Evolutionary conservation across 2,797 vertebrate species (phyloP).

Genomic region (Tauraco hartlaubi): DNA sequence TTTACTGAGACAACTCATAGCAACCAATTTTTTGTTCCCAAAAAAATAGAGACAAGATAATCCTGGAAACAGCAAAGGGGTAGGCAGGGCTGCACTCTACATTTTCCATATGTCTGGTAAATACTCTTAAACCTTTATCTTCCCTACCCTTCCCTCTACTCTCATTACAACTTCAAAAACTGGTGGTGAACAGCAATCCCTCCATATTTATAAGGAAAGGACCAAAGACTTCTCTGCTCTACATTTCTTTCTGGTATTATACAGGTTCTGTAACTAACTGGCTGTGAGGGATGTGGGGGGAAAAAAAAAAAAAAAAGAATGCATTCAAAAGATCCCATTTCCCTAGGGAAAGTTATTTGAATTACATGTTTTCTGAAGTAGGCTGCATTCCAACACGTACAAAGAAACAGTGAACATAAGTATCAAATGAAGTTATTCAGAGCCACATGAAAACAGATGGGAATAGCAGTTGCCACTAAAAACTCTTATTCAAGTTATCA

Average conservation of each 20-base stretch:
- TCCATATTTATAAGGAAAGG: not conserved
- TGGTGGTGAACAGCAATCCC: not conserved
- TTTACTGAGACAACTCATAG: not conserved
- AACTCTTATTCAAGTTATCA: slow-evolving; percentile 28
- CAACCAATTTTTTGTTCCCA: not conserved
- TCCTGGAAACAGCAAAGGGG: not conserved
- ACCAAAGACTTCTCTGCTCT: not conserved
- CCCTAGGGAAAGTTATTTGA: not conserved
- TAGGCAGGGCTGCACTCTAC: not conserved
- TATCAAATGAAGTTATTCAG: slow-evolving; percentile 62
- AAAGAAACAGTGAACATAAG: slow-evolving; percentile 24
- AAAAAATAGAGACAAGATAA: not conserved
- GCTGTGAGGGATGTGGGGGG: not conserved
- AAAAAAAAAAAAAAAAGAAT: not conserved
- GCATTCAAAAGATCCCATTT: not conserved
- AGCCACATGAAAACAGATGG: slow-evolving; percentile 41
- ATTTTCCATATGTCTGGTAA: not conserved
- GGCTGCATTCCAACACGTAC: slow-evolving; percentile 30
- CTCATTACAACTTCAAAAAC: not conserved
- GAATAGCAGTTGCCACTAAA: slow-evolving; percentile 43
- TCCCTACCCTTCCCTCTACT: not conserved
- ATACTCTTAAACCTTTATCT: not conserved
- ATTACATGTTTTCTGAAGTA: slow-evolving; percentile 54
- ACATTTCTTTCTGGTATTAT: not conserved
- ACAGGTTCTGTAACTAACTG: not conserved